Evolutionary conservation across 1,140 invertebrate species (phyloP), one percentile per base, ranked within the genome.

Genomic region (Zaprionus nigranus): DNA sequence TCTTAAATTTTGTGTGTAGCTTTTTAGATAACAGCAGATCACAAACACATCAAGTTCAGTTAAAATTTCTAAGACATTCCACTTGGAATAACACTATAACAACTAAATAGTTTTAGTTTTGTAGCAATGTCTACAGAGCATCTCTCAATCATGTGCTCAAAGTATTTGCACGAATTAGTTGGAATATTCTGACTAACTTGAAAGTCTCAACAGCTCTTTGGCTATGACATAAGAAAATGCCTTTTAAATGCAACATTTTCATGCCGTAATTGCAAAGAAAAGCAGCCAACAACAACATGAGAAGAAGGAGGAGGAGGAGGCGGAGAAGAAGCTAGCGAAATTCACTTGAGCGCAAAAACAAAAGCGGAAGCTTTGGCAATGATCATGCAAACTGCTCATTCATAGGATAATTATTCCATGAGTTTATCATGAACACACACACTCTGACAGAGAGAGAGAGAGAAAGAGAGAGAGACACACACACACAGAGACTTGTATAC

Each of bases 331-430:
- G 61, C 59, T 15, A 72, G 51, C 66, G 20, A 82, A 81, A 81
- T 75, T 66, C 79, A 78, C 54, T 67, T 78, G 38, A 84, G 59
- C 66, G 70, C 69, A 79, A 85, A 88, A 88, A 88, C 84, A 90
- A 88, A 88, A 88, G 85, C 85, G 85, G 85, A 88, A 88, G 85
- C 85, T 88, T 88, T 85, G 85, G 85, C 85, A 88, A 88, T 88
- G 85, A 88, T 88, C 85, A 88, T 88, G 85, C 85, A 88, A 88
- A 85, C 85, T 88, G 85, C 85, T 88, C 85, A 85, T 88, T 88
- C 85, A 90, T 88, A 85, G 85, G 85, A 88, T 88, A 90, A 88
- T 88, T 88, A 88, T 88, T 88, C 85, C 85, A 88, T 88, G 85
- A 90, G 85, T 85, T 86, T 82, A 86, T 81, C 58, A 65, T 40